phyloP scores from a whole-genome alignment of 23 tunicate species.

The Diplosoma virens region DNA sequence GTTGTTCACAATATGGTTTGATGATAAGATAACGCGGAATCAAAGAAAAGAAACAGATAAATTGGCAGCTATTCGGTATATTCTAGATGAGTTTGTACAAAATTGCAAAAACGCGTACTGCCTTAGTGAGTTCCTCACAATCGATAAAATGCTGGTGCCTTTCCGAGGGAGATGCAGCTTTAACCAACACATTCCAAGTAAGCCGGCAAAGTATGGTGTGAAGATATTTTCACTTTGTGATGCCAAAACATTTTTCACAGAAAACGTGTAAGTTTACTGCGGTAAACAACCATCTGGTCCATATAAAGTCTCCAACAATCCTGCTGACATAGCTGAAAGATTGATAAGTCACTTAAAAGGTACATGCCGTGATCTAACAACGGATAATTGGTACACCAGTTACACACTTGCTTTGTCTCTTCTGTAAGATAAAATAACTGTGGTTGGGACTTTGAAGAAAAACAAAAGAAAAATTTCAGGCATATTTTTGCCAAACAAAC shows the following conservation, averaged over 20 bases:
- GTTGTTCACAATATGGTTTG: constrained; percentile 14
- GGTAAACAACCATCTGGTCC: constrained; percentile 16
- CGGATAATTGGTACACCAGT: constrained; percentile 7
- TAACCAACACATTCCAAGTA: not conserved
- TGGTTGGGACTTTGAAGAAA: not conserved
- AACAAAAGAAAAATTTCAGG: constrained; percentile 7
- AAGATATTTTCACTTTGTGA: constrained; percentile 12
- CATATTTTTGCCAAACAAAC: constrained; percentile 17
- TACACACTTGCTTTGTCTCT: constrained; percentile 13
- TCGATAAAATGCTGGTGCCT: not conserved
- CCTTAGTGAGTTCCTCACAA: not conserved
- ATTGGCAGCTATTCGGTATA: constrained; percentile 16
- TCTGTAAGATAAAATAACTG: not conserved
- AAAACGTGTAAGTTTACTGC: constrained; percentile 4
- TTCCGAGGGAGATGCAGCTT: not conserved
- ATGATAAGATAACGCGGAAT: constrained; percentile 10
- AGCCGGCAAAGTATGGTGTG: not conserved
- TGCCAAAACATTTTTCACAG: constrained; percentile 17
- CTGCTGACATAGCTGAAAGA: constrained; percentile 18
- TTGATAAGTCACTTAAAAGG: constrained; percentile 13
- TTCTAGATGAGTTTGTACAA: constrained; percentile 17
- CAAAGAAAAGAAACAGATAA: constrained; percentile 21
- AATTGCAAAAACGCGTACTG: constrained; percentile 9
- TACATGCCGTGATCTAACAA: constrained; percentile 6
- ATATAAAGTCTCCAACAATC: constrained; percentile 3